Percentiles rank a stretch among this genome's conserved stretches.
These are phyloP conservation scores for Microplitis mediator DNA, from an alignment of 1,140 invertebrate species.

Conservation along the genomic window DNA sequence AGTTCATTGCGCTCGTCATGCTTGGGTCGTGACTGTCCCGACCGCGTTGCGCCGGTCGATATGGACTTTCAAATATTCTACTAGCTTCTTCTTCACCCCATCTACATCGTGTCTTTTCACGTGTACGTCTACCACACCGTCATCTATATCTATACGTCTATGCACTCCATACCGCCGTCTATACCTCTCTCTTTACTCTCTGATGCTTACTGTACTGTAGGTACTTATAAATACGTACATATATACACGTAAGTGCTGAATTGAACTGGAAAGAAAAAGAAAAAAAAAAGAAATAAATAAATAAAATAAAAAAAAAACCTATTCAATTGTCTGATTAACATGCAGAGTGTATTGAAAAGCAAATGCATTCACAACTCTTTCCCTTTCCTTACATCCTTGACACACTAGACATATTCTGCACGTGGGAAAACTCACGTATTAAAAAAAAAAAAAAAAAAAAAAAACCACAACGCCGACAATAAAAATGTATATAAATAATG, in stretches of 20 bases:
- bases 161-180: no score
- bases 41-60: conserved; percentile 26
- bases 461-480: no score
- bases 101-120: background rate
- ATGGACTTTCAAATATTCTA: conserved; percentile 24
- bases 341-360: background rate
- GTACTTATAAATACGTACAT: no score
- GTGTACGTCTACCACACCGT: background rate
- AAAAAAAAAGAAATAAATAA: no score
- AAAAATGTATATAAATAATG: no score
- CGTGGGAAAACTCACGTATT: background rate
- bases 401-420: conserved; percentile 9
- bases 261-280: no score
- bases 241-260: no score
- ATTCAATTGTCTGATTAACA: no score
- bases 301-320: no score
- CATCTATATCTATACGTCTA: background rate
- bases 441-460: no score
- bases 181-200: no score
- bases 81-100: conserved; percentile 5
- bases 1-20: conserved; percentile 34
- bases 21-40: conserved; percentile 18
- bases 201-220: no score
- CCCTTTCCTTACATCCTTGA: conserved; percentile 11
- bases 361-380: background rate